These are phyloP conservation scores for Selenia dentaria DNA, from an alignment of 2,888 invertebrate species.

Conservation along the genomic window DNA sequence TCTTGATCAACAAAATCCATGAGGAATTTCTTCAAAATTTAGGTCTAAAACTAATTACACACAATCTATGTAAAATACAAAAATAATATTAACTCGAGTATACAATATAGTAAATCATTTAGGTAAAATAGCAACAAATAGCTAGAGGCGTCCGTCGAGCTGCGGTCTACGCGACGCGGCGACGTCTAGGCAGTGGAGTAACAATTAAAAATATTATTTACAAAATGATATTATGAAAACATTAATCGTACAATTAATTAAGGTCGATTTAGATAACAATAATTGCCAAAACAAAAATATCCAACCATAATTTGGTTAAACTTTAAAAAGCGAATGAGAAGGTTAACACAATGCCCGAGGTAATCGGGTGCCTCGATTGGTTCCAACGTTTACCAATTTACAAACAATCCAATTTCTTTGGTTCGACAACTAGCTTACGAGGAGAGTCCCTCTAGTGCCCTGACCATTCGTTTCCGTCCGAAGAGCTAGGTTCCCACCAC, in stretches of 20 bases:
- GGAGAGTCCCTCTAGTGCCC: slow-evolving; percentile 6
- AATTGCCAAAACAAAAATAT: slow-evolving; percentile 30
- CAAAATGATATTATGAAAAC: slow-evolving; percentile 52
- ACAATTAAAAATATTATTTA: slow-evolving; percentile 41
- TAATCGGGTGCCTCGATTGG: slow-evolving; percentile 1
- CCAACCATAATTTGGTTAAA: slow-evolving; percentile 3
- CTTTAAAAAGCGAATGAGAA: not conserved
- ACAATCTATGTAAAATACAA: slow-evolving; percentile 54
- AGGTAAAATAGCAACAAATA: slow-evolving; percentile 44
- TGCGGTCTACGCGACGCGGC: slow-evolving; percentile 16
- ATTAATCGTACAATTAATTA: slow-evolving; percentile 40
- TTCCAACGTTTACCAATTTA: slow-evolving; percentile 25
- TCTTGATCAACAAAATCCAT: slow-evolving; percentile 43
- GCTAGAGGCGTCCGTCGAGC: slow-evolving; percentile 28
- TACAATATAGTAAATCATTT: slow-evolving; percentile 51
- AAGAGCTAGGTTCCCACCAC: slow-evolving; percentile 25
- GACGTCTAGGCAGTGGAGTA: slow-evolving; percentile 55
- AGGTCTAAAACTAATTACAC: slow-evolving; percentile 46
- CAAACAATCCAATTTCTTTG: slow-evolving; percentile 31
- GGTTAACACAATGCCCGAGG: not conserved
- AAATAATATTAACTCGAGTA: slow-evolving; percentile 56
- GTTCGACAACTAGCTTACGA: slow-evolving; percentile 23
- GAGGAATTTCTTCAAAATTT: slow-evolving; percentile 34
- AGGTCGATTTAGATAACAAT: slow-evolving; percentile 36
- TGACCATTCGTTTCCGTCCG: slow-evolving; percentile 10